Percentiles rank a stretch among this genome's conserved stretches.
Evolutionary conservation across 2,888 invertebrate genomes (phyloP).

Genomic region (Hydraecia micacea): DNA sequence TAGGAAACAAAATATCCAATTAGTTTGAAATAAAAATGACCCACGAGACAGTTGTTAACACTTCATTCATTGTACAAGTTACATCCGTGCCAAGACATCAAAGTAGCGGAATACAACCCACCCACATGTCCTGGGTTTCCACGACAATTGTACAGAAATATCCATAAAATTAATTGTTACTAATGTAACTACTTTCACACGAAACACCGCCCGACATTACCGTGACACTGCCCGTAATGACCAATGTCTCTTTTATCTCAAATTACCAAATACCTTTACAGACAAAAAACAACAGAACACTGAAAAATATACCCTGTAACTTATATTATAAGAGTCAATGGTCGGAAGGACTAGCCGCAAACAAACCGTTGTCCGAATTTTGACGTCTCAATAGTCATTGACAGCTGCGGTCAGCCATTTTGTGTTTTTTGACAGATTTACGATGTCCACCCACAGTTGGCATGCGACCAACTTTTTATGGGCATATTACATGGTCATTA

Average conservation of each 20-base stretch:
- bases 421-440: conserved; percentile 78
- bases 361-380: conserved; percentile 64
- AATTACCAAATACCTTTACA: conserved; percentile 53
- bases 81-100: conserved; percentile 41
- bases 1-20: conserved; percentile 7
- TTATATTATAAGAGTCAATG: not conserved
- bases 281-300: not conserved
- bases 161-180: conserved; percentile 87
- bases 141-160: conserved; percentile 85
- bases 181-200: conserved; percentile 81
- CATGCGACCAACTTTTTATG: conserved; percentile 72
- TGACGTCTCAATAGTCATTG: conserved; percentile 85
- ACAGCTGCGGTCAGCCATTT: conserved; percentile 87
- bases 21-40: not conserved
- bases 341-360: conserved; percentile 3
- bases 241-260: conserved; percentile 77
- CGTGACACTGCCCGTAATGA: conserved; percentile 80
- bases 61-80: conserved; percentile 14
- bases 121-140: conserved; percentile 81
- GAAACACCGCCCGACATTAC: conserved; percentile 78
- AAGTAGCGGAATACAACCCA: conserved; percentile 66
- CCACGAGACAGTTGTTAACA: not conserved
- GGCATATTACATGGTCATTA: conserved; percentile 78
- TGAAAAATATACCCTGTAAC: conserved; percentile 60
- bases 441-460: conserved; percentile 80